These are phyloP conservation scores for Xanthia icteritia DNA, from an alignment of 2,888 invertebrate species.

Conservation along the genomic window DNA sequence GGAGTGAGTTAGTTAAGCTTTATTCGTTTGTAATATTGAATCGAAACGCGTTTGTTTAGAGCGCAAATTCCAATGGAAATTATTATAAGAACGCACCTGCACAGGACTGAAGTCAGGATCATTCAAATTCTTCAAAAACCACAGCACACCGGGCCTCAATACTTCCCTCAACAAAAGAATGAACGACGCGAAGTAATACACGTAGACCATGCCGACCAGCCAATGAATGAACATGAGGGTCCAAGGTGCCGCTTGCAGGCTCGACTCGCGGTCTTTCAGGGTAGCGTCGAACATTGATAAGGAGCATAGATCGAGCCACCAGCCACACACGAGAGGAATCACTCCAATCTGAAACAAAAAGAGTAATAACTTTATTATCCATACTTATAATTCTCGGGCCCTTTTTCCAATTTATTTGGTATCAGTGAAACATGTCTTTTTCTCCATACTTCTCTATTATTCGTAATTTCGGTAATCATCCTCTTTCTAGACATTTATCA, in stretches of 20 bases:
- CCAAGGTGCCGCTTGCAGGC: slow-evolving; percentile 97
- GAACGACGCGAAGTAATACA: slow-evolving; percentile 99
- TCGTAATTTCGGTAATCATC: too few relatives aligned
- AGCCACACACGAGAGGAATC: slow-evolving; percentile 98
- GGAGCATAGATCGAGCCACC: slow-evolving; percentile 99
- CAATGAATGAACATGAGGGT: slow-evolving; percentile 99
- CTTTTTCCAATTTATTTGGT: too few relatives aligned
- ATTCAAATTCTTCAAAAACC: slow-evolving; percentile 99
- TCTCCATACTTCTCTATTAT: too few relatives aligned
- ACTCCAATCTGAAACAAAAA: slow-evolving; percentile 93
- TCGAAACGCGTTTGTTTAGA: background rate
- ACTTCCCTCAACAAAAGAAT: slow-evolving; percentile 98
- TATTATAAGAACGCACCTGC: slow-evolving; percentile 90
- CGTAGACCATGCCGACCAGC: slow-evolving; percentile 99
- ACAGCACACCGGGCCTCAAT: slow-evolving; percentile 98
- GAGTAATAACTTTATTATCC: background rate
- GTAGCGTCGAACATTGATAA: slow-evolving; percentile 97
- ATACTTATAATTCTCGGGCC: too few relatives aligned
- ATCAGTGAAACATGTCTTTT: too few relatives aligned
- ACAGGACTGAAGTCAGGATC: slow-evolving; percentile 99
- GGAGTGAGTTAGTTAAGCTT: background rate
- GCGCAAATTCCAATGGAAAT: background rate
- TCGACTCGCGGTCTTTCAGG: slow-evolving; percentile 95
- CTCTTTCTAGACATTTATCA: too few relatives aligned
- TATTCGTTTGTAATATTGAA: background rate